These are phyloP conservation scores for Eidolon dupreanum DNA, from an alignment of 2,797 vertebrate genomes.

Conservation along the genomic window DNA sequence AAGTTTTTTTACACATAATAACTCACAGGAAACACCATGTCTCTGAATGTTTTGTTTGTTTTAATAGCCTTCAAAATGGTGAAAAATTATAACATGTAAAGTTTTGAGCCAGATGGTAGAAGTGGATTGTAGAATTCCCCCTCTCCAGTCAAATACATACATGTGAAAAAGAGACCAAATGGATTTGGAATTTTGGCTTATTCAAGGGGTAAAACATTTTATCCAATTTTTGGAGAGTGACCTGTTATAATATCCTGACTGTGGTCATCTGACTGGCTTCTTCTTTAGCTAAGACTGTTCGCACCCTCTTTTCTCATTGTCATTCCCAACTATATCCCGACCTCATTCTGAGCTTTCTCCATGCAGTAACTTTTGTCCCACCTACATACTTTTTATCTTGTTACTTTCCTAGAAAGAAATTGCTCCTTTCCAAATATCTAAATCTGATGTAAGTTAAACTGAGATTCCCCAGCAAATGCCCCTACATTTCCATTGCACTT, in stretches of 20 bases:
- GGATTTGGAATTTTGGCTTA: background rate
- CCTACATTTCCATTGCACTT: accelerated
- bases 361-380: background rate
- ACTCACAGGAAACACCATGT: background rate
- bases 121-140: background rate
- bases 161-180: background rate
- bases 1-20: background rate
- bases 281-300: background rate
- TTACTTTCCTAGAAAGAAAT: background rate
- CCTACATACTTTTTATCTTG: background rate
- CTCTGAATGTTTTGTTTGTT: background rate
- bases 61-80: background rate
- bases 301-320: too few species aligned
- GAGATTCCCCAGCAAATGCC: background rate
- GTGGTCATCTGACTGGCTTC: accelerated
- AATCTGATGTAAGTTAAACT: background rate
- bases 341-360: background rate
- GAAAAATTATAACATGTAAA: background rate
- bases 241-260: accelerated
- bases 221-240: background rate
- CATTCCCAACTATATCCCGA: background rate
- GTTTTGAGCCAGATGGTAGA: background rate
- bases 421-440: background rate
- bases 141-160: background rate
- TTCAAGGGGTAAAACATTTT: background rate